Evolutionary conservation across 2,888 invertebrate genomes (phyloP).

Genomic region (Drosophila merina): DNA sequence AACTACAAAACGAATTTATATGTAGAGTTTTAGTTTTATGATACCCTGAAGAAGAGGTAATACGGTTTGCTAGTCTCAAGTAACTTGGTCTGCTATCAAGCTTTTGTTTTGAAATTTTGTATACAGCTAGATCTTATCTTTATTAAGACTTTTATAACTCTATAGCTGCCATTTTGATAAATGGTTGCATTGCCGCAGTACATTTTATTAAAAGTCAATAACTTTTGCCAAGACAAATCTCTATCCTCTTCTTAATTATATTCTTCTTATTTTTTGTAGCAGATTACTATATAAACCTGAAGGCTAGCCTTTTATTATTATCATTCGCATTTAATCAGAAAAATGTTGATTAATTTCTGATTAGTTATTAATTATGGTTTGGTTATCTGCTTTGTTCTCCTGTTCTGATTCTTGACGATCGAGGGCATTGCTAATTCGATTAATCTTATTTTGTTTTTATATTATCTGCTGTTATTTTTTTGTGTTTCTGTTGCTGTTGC

Average conservation of each 20-base stretch:
- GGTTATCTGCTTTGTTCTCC: conserved; percentile 7
- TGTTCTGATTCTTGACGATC: conserved; percentile 12
- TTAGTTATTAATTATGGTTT: background rate
- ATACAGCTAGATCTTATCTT: background rate
- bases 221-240: background rate
- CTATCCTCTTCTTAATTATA: too few relatives aligned
- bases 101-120: background rate
- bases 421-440: conserved; percentile 46
- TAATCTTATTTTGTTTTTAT: conserved; percentile 37
- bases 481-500: conserved; percentile 24
- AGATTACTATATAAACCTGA: background rate
- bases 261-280: too few relatives aligned
- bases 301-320: background rate
- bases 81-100: background rate
- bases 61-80: background rate
- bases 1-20: conserved; percentile 10
- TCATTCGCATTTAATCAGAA: background rate
- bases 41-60: conserved; percentile 20
- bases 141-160: background rate
- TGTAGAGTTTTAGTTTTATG: conserved; percentile 22
- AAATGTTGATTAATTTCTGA: background rate
- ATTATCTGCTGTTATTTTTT: conserved; percentile 47
- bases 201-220: background rate
- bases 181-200: background rate
- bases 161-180: background rate